phyloP scores from a whole-genome alignment of 1,140 invertebrate genomes.

The Cotesia vestalis region DNA sequence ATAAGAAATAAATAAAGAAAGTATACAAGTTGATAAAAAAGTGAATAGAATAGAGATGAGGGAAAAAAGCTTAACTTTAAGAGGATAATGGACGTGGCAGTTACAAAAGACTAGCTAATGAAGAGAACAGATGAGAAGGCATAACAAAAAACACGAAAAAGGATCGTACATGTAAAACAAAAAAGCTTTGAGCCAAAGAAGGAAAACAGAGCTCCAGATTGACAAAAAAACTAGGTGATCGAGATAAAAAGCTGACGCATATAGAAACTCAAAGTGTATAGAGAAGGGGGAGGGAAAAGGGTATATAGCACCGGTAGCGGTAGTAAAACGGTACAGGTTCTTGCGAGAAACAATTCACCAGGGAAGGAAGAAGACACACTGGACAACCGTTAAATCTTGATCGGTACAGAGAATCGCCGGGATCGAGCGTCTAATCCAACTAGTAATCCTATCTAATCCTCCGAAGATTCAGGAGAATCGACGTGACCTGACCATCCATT shows the following conservation, averaged over 20 bases:
- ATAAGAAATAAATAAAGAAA: too few species aligned
- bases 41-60: neutral
- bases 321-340: neutral
- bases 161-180: neutral
- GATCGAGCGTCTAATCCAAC: constrained; percentile 51
- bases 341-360: constrained; percentile 1
- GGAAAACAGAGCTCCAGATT: neutral
- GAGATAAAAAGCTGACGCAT: constrained; percentile 8
- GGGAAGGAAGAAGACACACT: constrained; percentile 30
- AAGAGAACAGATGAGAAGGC: constrained; percentile 12
- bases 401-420: constrained; percentile 46
- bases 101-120: neutral
- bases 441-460: constrained; percentile 57
- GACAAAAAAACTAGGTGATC: constrained; percentile 9
- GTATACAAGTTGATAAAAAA: neutral
- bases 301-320: neutral
- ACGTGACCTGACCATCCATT: constrained; percentile 54
- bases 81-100: neutral
- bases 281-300: too few species aligned
- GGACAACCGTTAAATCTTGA: constrained; percentile 47
- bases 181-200: neutral
- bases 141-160: neutral
- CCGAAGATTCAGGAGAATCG: constrained; percentile 47
- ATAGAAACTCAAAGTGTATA: neutral
- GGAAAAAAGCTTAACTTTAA: neutral